Base-by-base conservation (phyloP, 2,113 vertebrate species). In the Argyrosomus japonicus region DNA sequence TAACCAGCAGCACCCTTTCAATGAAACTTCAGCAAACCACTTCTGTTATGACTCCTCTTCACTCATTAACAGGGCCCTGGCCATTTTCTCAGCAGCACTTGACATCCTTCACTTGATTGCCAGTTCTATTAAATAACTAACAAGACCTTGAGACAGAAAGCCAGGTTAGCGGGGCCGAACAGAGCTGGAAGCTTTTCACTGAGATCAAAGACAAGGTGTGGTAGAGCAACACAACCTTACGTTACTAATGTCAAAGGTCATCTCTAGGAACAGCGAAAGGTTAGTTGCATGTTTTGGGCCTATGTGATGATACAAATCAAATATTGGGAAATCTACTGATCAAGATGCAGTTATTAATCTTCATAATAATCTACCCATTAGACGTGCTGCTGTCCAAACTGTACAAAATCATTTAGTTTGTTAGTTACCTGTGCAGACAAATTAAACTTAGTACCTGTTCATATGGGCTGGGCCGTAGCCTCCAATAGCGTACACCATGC, bases 401-500 rank as follows among this genome's bases (percentile, higher is more conserved):
- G 9, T 50, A 57, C 4, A 19, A 40, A 8, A 40, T 9, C 36
- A 40, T 25, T 8, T 43, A 32, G 1, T 53, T 82, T 19, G 36
- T 32, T 32, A 32, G 29, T 40, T 7, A 32, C 29, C 29, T 5
- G 29, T 5, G 29, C 29, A 5, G 29, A 32, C 32, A 6, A 6
- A 9, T 40, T 40, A 40, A 40, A 40, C 8, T 40, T 19, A 43
- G 0, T 93, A 99, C 98, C 98, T 99, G 96, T 99, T 97, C 98
- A 99, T 99, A 63, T 99, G 98, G 9, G 98, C 98, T 2, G 98
- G 98, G 0, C 98, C 98, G 0, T 99, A 99, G 0, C 98, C 98
- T 11, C 98, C 98, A 2, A 99, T 98, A 85, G 98, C 98, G 0
- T 99, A 99, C 43, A 99, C 96, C 97, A 98, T 99, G 18, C 97